Percentiles rank a stretch among this genome's conserved stretches.
Conservation (phyloP, 2,888 invertebrate genomes). For the Latheticus oryzae region DNA sequence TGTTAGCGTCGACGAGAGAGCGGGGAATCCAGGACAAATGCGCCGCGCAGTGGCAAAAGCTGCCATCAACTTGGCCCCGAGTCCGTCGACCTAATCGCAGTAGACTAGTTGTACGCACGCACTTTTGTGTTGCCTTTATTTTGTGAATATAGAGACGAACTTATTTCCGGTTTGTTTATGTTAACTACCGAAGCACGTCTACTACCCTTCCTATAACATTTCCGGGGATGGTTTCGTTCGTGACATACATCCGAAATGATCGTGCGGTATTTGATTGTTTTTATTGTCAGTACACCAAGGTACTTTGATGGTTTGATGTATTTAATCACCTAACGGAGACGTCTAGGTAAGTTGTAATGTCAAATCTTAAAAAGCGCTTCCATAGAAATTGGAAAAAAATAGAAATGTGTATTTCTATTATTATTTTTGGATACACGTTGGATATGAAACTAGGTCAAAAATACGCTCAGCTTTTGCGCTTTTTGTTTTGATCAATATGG, state of each 20-base stretch:
- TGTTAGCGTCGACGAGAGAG: slow-evolving; percentile 26
- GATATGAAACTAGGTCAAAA: slow-evolving; percentile 6
- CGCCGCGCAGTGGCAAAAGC: slow-evolving; percentile 42
- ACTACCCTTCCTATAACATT: slow-evolving; percentile 38
- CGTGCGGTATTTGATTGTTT: slow-evolving; percentile 30
- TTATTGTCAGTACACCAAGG: slow-evolving; percentile 19
- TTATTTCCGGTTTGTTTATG: slow-evolving; percentile 47
- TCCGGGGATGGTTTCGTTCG: slow-evolving; percentile 27
- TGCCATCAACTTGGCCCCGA: slow-evolving; percentile 42
- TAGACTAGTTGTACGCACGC: slow-evolving; percentile 46
- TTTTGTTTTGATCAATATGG: slow-evolving; percentile 44
- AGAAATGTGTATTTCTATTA: no score
- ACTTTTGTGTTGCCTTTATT: slow-evolving; percentile 42
- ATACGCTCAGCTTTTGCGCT: slow-evolving; percentile 20
- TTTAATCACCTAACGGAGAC: no score
- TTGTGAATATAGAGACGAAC: slow-evolving; percentile 31
- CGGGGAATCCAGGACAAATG: slow-evolving; percentile 42
- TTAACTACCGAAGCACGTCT: slow-evolving; percentile 25
- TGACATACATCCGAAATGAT: background rate
- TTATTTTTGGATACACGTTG: no score
- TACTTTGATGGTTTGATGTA: no score
- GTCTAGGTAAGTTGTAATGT: no score
- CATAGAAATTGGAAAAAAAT: no score
- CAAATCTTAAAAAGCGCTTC: no score
- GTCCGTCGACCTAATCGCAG: slow-evolving; percentile 51